These are phyloP conservation scores for Rhynchotus rufescens DNA, from an alignment of 2,797 vertebrate species.

Conservation along the genomic window DNA sequence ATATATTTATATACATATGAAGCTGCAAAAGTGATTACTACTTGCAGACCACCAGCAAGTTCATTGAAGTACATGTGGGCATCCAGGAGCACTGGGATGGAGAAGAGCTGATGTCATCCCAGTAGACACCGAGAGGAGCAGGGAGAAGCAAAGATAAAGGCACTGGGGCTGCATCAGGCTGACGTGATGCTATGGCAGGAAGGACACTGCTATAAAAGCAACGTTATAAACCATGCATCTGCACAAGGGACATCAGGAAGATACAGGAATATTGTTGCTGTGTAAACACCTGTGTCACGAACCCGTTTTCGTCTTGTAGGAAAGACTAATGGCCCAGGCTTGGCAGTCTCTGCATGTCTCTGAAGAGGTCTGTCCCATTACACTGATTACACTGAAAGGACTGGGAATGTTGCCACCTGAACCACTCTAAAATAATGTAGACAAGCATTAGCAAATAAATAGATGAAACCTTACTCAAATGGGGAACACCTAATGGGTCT, in stretches of 20 bases:
- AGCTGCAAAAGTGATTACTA: too few species aligned
- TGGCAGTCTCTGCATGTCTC: neutral
- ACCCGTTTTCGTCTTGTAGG: neutral
- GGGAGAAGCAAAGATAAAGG: too few species aligned
- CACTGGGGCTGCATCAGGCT: too few species aligned
- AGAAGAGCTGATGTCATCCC: neutral
- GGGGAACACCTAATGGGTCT: neutral
- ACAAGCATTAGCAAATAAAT: neutral
- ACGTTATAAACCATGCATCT: neutral
- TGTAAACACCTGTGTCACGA: neutral
- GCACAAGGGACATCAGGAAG: neutral
- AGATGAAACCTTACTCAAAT: neutral
- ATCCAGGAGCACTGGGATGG: neutral
- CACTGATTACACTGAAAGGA: neutral
- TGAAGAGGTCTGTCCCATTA: neutral
- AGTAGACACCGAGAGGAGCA: neutral
- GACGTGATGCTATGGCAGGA: neutral
- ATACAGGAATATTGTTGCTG: neutral
- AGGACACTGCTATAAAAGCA: neutral
- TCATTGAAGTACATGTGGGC: too few species aligned
- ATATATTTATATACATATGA: too few species aligned
- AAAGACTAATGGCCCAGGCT: neutral
- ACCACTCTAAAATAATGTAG: neutral
- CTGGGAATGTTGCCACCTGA: neutral
- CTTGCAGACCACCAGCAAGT: too few species aligned